A percentile compares a stretch with the other conserved stretches of the same genome.
Evolutionary conservation across 1,140 invertebrate species (phyloP).

Genomic region (Drosophila watanabei): DNA sequence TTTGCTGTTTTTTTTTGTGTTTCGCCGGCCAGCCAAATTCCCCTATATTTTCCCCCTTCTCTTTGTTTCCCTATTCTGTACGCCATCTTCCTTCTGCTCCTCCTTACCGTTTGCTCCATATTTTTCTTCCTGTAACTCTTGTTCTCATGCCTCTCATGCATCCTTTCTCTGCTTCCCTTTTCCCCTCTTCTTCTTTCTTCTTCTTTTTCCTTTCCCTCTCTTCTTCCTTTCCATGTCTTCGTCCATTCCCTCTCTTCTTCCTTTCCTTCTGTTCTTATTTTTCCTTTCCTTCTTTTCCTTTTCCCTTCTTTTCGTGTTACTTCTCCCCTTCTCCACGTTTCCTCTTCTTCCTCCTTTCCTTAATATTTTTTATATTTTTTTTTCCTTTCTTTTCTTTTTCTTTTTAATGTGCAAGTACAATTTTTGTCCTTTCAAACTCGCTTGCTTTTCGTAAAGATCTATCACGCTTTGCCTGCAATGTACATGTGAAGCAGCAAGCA

Average conservation of each 20-base stretch:
- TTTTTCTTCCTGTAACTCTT: not conserved
- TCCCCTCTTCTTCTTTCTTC: not conserved
- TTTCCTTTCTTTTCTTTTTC: no score
- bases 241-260: no score
- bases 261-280: no score
- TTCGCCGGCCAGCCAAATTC: conserved; percentile 20
- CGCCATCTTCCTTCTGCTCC: not conserved
- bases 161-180: not conserved
- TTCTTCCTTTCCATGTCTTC: no score
- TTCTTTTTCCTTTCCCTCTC: not conserved
- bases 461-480: not conserved
- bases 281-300: not conserved
- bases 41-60: not conserved
- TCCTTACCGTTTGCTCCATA: not conserved
- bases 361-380: no score
- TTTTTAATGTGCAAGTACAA: no score
- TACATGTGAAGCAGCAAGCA: not conserved
- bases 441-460: not conserved
- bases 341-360: not conserved
- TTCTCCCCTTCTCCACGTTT: not conserved
- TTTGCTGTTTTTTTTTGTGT: conserved; percentile 9
- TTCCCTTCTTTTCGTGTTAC: not conserved
- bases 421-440: not conserved
- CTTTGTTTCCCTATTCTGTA: not conserved
- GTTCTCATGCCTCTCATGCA: no score